A percentile compares a stretch with the other conserved stretches of the same genome.
These are phyloP conservation scores for Thalassaphorura encarpata DNA, from an alignment of 1,140 invertebrate species.

Conservation along the genomic window DNA sequence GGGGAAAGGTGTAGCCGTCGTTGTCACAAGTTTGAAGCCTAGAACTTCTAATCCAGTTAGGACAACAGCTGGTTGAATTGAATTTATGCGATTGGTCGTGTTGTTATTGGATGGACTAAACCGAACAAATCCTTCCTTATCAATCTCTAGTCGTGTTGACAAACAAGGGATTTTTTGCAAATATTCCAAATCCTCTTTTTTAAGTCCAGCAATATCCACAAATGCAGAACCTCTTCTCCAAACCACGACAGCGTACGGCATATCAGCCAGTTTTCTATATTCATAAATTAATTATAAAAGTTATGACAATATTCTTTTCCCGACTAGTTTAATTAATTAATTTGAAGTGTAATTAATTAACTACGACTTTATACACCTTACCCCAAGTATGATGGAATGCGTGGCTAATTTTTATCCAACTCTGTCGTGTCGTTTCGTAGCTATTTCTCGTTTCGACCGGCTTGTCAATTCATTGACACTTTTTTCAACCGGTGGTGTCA, in stretches of 20 bases:
- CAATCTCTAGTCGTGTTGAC: conserved; percentile 19
- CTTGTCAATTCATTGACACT: too few species aligned
- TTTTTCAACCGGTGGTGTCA: too few species aligned
- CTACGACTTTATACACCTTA: background rate
- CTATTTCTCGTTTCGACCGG: too few species aligned
- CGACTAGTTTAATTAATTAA: background rate
- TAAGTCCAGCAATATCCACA: conserved; percentile 30
- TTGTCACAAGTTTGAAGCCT: conserved; percentile 73
- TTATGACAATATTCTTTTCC: background rate
- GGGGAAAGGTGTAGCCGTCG: conserved; percentile 53
- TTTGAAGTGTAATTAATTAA: background rate
- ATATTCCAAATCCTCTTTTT: conserved; percentile 28
- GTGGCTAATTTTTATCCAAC: too few species aligned
- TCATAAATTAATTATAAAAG: background rate
- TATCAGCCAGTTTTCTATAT: background rate
- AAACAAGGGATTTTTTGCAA: conserved; percentile 31
- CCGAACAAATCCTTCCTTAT: conserved; percentile 31
- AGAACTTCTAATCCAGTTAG: conserved; percentile 72
- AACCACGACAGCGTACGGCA: conserved; percentile 31
- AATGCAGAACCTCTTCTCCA: conserved; percentile 23
- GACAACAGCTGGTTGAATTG: conserved; percentile 57
- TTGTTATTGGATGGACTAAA: conserved; percentile 21
- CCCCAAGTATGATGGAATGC: background rate
- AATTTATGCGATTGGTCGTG: background rate
- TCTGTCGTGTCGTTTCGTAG: too few species aligned